Base-by-base conservation (phyloP, 2,113 vertebrate species). In the Piprites chloris region DNA sequence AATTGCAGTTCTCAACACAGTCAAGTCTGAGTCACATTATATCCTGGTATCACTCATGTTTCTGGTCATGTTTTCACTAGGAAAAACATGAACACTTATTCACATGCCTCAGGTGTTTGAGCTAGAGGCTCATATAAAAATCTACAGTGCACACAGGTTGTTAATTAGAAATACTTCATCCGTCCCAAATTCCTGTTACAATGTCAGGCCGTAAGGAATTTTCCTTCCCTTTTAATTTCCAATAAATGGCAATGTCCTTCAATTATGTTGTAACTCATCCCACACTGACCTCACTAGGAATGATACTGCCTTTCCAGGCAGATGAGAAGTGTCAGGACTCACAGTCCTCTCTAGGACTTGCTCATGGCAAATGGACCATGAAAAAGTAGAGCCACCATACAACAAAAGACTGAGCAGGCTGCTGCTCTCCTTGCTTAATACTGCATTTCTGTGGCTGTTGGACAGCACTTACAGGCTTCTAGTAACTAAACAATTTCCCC, bases 111-210 rank as follows among this genome's bases (percentile, higher is more conserved):
- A 44, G 47, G 19, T 32, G 15, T 55, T 83, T 71, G 33, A 82
- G 46, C 59, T 35, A 74, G 55, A 92, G 50, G 46, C 33, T 63
- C 65, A 63, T 49, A 59, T 8, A 67, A 90, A 87, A 61, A 80
- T 28, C 32, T 46, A 12, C 50, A 69, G 35, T 3, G 37, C 30
- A 39, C 26, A 78, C 5, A 76, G 23, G 33, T 46, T 89, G 52
- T 56, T 93, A 84, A 89, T 79, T 56, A 93, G 79, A 87, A 95
- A 67, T 28, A 80, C 41, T 96, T 89, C 16, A 88, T 79, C 47
- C 72, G 56, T 58, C 22, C 81, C 42, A 87, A 74, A 85, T 22
- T 33, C 41, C 30, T 2, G 6, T 59, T 39, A 56, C 15, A 33
- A 33, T 33, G 41, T 61, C 35, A 87, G 52, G 30, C 50, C 28